Conservation (phyloP, 92 coral and sea anemone species). For the Paramuricea clavata region DNA sequence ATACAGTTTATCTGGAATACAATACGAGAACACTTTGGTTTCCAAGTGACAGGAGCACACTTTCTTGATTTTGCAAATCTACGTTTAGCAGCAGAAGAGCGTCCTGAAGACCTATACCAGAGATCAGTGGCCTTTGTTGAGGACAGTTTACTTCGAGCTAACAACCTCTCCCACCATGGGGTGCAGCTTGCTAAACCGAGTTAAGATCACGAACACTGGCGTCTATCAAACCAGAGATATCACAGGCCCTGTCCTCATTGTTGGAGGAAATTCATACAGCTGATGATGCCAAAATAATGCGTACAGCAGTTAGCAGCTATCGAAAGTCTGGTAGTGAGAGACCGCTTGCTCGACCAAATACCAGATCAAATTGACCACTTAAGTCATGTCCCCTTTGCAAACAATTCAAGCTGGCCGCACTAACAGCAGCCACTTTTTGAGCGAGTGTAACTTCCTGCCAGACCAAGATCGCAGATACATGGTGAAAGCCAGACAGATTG, state of each 20-base stretch:
- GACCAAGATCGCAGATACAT: conserved; percentile 46
- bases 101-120: conserved; percentile 83
- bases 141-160: conserved; percentile 65
- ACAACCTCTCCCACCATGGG: conserved; percentile 74
- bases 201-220: conserved; percentile 57
- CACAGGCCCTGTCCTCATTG: conserved; percentile 63
- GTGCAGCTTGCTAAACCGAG: conserved; percentile 60
- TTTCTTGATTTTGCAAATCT: conserved; percentile 65
- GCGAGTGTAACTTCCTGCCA: conserved; percentile 48
- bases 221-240: conserved; percentile 58
- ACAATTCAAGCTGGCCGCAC: conserved; percentile 59
- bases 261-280: conserved; percentile 50
- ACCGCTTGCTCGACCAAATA: too few species aligned
- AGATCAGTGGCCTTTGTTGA: conserved; percentile 75
- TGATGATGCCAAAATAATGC: conserved; percentile 58
- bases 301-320: conserved; percentile 43
- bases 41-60: conserved; percentile 75
- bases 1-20: conserved; percentile 72
- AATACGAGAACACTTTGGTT: conserved; percentile 73
- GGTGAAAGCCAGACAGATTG: conserved; percentile 58
- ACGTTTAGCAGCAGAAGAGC: conserved; percentile 71
- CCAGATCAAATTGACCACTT: background rate
- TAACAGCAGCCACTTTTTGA: conserved; percentile 27
- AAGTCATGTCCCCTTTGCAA: conserved; percentile 52
- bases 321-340: too few species aligned